These are phyloP conservation scores for Gallirallus australis DNA, from an alignment of 2,797 vertebrate genomes.

Conservation along the genomic window DNA sequence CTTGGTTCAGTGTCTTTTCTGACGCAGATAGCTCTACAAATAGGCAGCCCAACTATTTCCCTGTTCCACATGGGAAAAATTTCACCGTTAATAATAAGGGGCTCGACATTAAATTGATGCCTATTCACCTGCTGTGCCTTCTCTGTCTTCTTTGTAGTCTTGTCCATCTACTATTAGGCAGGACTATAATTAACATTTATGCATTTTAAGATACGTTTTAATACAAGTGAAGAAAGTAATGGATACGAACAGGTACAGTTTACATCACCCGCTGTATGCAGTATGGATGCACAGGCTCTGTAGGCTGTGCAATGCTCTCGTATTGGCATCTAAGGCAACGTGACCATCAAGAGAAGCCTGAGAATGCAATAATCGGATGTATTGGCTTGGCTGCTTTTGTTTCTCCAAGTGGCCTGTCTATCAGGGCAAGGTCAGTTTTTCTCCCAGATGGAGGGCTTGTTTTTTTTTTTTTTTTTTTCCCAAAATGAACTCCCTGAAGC, in stretches of 20 bases:
- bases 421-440: not conserved
- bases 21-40: not conserved
- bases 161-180: not conserved
- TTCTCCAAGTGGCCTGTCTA: not conserved
- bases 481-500: not conserved
- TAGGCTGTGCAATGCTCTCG: not conserved
- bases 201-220: not conserved
- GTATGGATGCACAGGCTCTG: not conserved
- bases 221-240: not conserved
- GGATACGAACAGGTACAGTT: rapidly evolving
- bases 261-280: not conserved
- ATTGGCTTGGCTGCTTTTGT: not conserved
- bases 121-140: not conserved
- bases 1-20: not conserved
- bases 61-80: not conserved
- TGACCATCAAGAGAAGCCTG: not conserved
- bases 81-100: not conserved
- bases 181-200: not conserved
- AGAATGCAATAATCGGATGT: not conserved
- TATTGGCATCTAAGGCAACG: not conserved
- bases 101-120: not conserved
- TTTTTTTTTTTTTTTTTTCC: not conserved
- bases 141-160: not conserved
- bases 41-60: not conserved
- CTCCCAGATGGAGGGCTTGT: not conserved